Base-by-base conservation (phyloP, 2,113 vertebrate genomes). In the Ciconia stormi region DNA sequence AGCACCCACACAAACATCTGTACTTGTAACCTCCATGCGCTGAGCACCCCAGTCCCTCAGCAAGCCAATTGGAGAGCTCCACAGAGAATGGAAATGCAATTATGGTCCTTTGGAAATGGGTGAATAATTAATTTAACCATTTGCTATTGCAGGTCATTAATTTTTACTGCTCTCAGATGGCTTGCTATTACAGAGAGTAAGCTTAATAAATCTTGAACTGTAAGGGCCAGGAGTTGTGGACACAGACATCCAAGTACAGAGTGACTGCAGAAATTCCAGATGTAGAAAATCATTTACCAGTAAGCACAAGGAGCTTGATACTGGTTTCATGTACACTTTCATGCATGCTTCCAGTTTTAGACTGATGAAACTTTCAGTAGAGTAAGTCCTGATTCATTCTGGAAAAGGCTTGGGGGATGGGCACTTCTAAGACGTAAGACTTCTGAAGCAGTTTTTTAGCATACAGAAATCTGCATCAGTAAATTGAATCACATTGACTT, bases 41-140 rank as follows among this genome's bases (percentile, higher is more conserved):
- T 73, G 63, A 78, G 87, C 30, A 58, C 13, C 56, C 36, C 2
- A 3, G 40, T 65, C 82, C 80, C 79, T 82, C 36, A 77, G 70
- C 36, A 87, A 86, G 59, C 42, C 74, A 27, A 70, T 21, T 7
- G 6, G 66, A 85, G 61, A 72, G 49, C 18, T 93, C 80, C 67
- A 73, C 6, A 53, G 91, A 83, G 86, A 95, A 73, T 34, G 34
- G 40, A 92, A 95, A 94, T 83, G 58, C 55, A 83, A 65, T 94
- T 65, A 93, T 16, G 7, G 38, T 38, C 59, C 71, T 90, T 81
- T 89, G 71, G 40, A 92, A 93, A 90, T 19, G 61, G 59, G 40
- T 83, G 72, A 96, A 94, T 95, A 90, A 97, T 95, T 95, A 83
- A 93, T 90, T 59, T 72, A 80, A 80, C 21, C 22, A 66, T 90